These are phyloP conservation scores for Acutogordius australiensis DNA, from an alignment of 2,888 invertebrate species.

Conservation along the genomic window DNA sequence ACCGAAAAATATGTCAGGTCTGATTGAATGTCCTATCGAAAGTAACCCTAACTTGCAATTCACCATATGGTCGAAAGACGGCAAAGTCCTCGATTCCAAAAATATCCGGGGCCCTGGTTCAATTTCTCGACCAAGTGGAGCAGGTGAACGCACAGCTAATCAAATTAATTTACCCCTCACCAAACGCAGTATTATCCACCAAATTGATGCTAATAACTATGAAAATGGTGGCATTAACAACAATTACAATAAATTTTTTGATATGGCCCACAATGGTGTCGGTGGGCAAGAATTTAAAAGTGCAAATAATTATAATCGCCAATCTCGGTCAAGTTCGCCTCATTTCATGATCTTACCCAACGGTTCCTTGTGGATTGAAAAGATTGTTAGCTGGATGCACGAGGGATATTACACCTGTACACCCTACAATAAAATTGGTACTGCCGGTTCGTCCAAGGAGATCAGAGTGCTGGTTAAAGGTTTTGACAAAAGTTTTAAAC, in stretches of 20 bases:
- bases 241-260: too few relatives aligned
- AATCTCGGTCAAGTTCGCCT: not conserved
- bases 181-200: too few relatives aligned
- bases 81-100: constrained; percentile 4
- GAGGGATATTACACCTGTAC: constrained; percentile 12
- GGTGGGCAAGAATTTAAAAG: not conserved
- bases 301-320: not conserved
- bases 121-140: not conserved
- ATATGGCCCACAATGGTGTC: not conserved
- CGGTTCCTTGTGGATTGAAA: not conserved
- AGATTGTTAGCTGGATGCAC: not conserved
- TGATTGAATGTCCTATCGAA: constrained; percentile 9
- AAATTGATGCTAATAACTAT: too few relatives aligned
- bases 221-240: too few relatives aligned
- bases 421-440: constrained; percentile 12
- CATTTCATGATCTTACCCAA: not conserved
- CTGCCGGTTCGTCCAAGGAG: constrained; percentile 1
- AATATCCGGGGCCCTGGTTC: not conserved
- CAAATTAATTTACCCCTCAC: too few relatives aligned
- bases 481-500: too few relatives aligned
- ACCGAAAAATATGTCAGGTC: constrained; percentile 9
- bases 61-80: constrained; percentile 13
- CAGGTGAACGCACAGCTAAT: not conserved
- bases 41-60: constrained; percentile 11
- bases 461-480: constrained; percentile 12